phyloP scores from a whole-genome alignment of 1,140 invertebrate genomes.

The Drosophila subpulchrella region DNA sequence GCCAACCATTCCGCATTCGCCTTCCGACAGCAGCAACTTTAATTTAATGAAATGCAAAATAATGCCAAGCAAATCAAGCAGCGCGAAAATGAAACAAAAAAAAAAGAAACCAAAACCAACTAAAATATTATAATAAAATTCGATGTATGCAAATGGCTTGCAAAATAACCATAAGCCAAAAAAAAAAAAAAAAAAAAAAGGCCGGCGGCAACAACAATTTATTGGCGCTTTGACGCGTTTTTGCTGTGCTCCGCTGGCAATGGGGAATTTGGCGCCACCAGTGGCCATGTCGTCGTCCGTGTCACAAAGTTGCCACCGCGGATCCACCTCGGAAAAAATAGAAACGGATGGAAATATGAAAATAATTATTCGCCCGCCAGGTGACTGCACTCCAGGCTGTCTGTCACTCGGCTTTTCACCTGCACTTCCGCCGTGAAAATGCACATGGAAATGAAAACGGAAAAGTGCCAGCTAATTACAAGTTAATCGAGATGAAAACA shows the following conservation, averaged over 20 bases:
- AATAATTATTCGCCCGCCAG: constrained; percentile 12
- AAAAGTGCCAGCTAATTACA: constrained; percentile 30
- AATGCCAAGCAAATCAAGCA: constrained; percentile 74
- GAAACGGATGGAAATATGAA: neutral
- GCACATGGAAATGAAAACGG: neutral
- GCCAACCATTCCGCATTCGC: constrained; percentile 17
- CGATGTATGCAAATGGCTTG: constrained; percentile 63
- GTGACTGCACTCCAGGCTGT: constrained; percentile 3
- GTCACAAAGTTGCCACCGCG: constrained; percentile 55
- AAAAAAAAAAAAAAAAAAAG: constrained; percentile 8
- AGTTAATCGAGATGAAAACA: constrained; percentile 45
- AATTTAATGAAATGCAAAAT: constrained; percentile 75
- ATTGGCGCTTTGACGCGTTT: constrained; percentile 75
- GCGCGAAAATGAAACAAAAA: constrained; percentile 13
- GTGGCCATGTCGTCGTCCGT: constrained; percentile 62
- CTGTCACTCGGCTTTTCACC: constrained; percentile 6
- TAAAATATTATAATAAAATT: constrained; percentile 54
- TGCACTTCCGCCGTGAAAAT: constrained; percentile 15
- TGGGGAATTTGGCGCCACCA: constrained; percentile 71
- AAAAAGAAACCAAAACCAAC: constrained; percentile 3
- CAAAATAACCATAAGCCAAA: constrained; percentile 40
- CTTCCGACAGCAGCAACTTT: constrained; percentile 58
- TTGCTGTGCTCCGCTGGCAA: constrained; percentile 54
- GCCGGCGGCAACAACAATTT: constrained; percentile 25
- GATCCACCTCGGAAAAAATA: constrained; percentile 15